Base-by-base conservation (phyloP, 2,888 invertebrate species). In the Pogonocherus hispidulus region DNA sequence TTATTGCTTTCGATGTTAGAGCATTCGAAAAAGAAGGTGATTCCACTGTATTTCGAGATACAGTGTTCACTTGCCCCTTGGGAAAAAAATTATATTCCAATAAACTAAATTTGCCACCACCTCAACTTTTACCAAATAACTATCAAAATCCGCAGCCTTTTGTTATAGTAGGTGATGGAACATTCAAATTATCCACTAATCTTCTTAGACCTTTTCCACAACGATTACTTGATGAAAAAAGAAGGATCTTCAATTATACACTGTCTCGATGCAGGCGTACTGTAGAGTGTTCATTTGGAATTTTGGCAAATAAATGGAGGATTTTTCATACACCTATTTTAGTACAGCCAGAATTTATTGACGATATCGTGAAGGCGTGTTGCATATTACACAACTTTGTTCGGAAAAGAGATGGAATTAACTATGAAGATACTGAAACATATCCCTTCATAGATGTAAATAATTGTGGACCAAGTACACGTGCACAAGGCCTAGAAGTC, bases 231-330 rank as follows among this genome's bases (percentile, higher is more conserved):
- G 52, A 52, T 8, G 23, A 67, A n/a, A 67, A 62, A 46, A 75
- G 79, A 76, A 55, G 69, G 63, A 73, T 78, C 57, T 81, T 78
- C 69, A 80, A 82, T 67, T 76, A 80, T 56, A 59, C 79, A 64
- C 69, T 80, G 55, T 69, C 72, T 22, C 62, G 74, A 62, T 81
- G 79, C 56, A 67, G 80, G 71, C 71, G 78, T 66, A 76, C 72
- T 59, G 75, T 80, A 35, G 78, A 82, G 66, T 79, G 78, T 63
- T 67, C 76, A 47, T 83, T 83, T 76, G 81, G 79, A 46, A 82
- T 82, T 69, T 69, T 81, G 49, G 74, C 78, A 56, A 82, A 80
- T 71, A 83, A 79, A 65, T 80, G 76, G 76, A 27, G 74, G 35
- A 80, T 80, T 63, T 78, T 78, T 59, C 74, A 78, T 59, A 72